Conservation (phyloP, 2,113 vertebrate genomes). For the Jaculus jaculus region DNA sequence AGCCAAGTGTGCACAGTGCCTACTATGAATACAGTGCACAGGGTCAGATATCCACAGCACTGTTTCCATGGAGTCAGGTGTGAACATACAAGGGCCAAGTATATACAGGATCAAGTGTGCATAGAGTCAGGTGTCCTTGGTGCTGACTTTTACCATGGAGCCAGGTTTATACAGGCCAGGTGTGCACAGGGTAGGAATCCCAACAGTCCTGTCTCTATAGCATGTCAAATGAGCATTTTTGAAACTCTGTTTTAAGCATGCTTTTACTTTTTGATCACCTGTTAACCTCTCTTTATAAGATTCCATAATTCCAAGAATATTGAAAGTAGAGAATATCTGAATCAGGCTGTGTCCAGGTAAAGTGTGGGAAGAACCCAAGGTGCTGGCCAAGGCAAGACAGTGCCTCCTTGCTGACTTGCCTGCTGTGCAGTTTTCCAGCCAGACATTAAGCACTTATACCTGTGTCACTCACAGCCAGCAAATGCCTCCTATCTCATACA, state of each 20-base stretch:
- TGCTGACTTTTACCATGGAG: no score
- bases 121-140: neutral
- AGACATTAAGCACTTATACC: neutral
- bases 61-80: neutral
- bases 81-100: neutral
- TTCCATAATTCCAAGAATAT: neutral
- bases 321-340: neutral
- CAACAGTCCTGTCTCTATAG: neutral
- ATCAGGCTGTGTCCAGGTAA: neutral
- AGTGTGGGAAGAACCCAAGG: no score
- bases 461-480: neutral
- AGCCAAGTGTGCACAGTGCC: no score
- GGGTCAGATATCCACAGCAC: neutral
- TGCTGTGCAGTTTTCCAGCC: neutral
- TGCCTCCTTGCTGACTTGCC: neutral
- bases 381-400: no score
- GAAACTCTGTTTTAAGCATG: no score
- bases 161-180: neutral
- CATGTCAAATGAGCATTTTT: neutral
- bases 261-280: neutral
- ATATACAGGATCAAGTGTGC: neutral
- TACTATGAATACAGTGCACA: no score
- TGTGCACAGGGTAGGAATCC: neutral
- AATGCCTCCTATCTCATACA: neutral
- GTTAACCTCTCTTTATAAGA: neutral